Evolutionary conservation across 2,797 vertebrate species (phyloP), one percentile per base, ranked within the genome.

Genomic region (Peromyscus nudipes): DNA sequence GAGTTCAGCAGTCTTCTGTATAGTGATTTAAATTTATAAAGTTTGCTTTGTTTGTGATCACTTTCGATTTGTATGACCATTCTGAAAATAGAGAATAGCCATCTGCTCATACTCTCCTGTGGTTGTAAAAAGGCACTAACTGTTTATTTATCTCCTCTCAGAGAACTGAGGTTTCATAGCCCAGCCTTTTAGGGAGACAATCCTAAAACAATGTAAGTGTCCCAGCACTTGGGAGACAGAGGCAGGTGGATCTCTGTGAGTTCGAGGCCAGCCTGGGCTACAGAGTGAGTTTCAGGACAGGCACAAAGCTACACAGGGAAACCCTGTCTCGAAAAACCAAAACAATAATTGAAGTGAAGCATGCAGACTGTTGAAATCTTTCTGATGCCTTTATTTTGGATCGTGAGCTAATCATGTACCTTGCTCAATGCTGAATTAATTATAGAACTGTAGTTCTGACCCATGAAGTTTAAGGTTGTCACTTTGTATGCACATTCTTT

Each of bases 91-190:
- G 62, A 52, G 29, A 31, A 49, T 88, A 34, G 23, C 12, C 84
- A 52, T 81, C 49, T 91, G 19, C 23, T 71, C 8, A 85, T n/a
- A 85, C 19, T n/a, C 3, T 52, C 7, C 6, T 43, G 31, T 91
- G 21, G 31, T n/a, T 73, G 19, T 95, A 86, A 76, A 21, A 46
- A 57, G 62, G 52, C 23, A 81, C 49, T 17, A 60, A 29, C 4
- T 79, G 34, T 93, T 95, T 87, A 92, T 25, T 40, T 43, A 19
- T 60, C 46, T 79, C 29, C 82, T 73, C 34, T n/a, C 79, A 6
- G 23, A 93, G 64, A 92, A 89, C 21, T 81, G 83, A 14, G 49
- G 12, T 94, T 94, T 67, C 84, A 11, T 86, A 81, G n/a, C 71
- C 57, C 71, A 81, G 3, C 43, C 27, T 69, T 85, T 96, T 90